phyloP scores from a whole-genome alignment of 2,797 vertebrate genomes.

The Agapornis canus region DNA sequence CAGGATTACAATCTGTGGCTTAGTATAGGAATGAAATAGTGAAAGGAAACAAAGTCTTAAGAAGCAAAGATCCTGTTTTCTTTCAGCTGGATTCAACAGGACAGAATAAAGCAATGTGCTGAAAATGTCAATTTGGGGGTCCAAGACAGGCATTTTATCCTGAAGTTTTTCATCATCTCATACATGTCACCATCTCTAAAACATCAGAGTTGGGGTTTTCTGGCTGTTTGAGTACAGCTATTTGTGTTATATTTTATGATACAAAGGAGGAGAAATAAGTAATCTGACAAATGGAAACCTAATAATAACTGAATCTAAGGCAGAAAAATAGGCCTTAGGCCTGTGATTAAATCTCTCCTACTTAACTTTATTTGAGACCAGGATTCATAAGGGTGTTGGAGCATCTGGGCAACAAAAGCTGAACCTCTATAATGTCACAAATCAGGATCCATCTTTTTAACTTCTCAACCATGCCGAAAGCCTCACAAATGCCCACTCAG shows the following conservation, averaged over 20 bases:
- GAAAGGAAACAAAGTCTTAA: constrained; percentile 47
- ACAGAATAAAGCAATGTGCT: not conserved
- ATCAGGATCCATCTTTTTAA: not conserved
- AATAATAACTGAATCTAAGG: not conserved
- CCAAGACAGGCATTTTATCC: not conserved
- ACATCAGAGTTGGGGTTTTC: not conserved
- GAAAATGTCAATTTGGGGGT: not conserved
- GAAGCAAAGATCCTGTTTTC: constrained; percentile 37
- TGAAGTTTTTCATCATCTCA: not conserved
- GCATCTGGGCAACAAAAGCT: not conserved
- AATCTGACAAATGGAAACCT: not conserved
- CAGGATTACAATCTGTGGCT: not conserved
- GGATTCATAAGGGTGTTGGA: not conserved
- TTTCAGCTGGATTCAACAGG: not conserved
- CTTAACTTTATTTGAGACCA: not conserved
- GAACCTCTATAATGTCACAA: not conserved
- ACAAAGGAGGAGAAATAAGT: not conserved
- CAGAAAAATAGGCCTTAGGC: not conserved
- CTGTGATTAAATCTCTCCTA: not conserved
- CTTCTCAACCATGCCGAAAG: not conserved
- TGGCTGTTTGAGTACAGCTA: not conserved
- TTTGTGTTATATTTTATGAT: not conserved
- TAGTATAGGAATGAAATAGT: constrained; percentile 34
- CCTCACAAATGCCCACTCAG: not conserved
- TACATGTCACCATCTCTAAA: not conserved